A percentile compares a stretch with the other conserved stretches of the same genome.
phyloP scores from a whole-genome alignment of 2,113 vertebrate genomes.

The Hipposideros armiger region DNA sequence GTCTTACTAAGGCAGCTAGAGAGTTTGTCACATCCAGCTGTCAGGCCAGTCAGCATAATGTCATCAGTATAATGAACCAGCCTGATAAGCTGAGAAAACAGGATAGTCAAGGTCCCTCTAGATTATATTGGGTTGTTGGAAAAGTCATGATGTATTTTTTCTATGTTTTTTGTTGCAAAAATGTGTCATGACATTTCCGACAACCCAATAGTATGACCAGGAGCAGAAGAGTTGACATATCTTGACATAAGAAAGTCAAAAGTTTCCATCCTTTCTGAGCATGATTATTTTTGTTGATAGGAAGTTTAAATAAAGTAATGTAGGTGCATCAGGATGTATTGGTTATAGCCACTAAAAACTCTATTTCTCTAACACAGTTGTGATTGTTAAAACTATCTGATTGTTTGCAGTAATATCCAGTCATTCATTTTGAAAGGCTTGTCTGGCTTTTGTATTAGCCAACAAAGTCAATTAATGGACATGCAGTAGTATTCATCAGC shows the following conservation, averaged over 20 bases:
- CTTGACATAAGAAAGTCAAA: background rate
- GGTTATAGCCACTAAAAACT: background rate
- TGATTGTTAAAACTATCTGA: background rate
- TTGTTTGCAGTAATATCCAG: background rate
- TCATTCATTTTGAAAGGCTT: conserved; percentile 22
- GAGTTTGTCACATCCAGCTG: background rate
- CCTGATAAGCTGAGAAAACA: background rate
- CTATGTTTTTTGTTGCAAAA: too few species aligned
- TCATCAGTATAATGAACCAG: background rate
- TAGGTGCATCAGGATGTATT: background rate
- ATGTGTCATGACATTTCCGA: too few species aligned
- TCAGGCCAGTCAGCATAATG: background rate
- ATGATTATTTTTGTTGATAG: conserved; percentile 30
- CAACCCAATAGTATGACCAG: background rate
- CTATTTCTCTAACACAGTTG: background rate
- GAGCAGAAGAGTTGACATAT: background rate
- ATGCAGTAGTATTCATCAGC: background rate
- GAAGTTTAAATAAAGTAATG: conserved; percentile 10
- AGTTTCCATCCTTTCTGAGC: background rate
- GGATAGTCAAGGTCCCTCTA: background rate
- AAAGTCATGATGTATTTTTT: too few species aligned
- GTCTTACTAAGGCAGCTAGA: background rate
- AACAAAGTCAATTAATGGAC: background rate
- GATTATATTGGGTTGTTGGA: too few species aligned
- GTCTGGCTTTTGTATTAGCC: background rate